Evolutionary conservation across 2,888 invertebrate genomes (phyloP), one percentile per base, ranked within the genome.

Genomic region (Nomada flava): DNA sequence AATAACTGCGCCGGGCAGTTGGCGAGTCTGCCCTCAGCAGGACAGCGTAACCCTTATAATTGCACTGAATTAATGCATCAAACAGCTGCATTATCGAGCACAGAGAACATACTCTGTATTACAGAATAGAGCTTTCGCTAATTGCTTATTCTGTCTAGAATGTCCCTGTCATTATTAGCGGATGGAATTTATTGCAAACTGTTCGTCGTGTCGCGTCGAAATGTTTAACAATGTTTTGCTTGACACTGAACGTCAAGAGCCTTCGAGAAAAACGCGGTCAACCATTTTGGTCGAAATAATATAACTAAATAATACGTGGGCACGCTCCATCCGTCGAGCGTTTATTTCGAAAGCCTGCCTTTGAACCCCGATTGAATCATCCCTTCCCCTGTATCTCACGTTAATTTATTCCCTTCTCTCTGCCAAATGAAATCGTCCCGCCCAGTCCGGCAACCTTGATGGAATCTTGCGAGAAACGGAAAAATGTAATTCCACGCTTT

Each of bases 361-460:
- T 83, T 76, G 79, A 72, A 59, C 76, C 55, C 60, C 79, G 68
- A 85, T 85, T 42, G 84, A 85, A 85, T 76, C 78, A 64, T 83
- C 71, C 77, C 42, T 63, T 36, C 70, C 64, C 60, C 55, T 65
- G 67, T 18, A 23, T 55, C 63, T 76, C 76, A 63, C 20, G 26
- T 53, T 71, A 69, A 69, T 65, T 36, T 50, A 29, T 47, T 18
- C 15, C 50, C n/a, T 44, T 15, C 29, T 1, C 20, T 15, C 15
- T 15, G 7, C 57, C 10, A 23, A 36, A 36, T 7, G 36, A 36
- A 36, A 36, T 36, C 36, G 36, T 36, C 7, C 5, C 36, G 36
- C 7, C 36, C 36, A 36, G 36, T 36, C 36, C 36, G 36, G 36
- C 36, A 36, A 36, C 36, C 36, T 36, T 13, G 57, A 26, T 26